phyloP scores from a whole-genome alignment of 2,888 invertebrate genomes.

The Seira ritae region DNA sequence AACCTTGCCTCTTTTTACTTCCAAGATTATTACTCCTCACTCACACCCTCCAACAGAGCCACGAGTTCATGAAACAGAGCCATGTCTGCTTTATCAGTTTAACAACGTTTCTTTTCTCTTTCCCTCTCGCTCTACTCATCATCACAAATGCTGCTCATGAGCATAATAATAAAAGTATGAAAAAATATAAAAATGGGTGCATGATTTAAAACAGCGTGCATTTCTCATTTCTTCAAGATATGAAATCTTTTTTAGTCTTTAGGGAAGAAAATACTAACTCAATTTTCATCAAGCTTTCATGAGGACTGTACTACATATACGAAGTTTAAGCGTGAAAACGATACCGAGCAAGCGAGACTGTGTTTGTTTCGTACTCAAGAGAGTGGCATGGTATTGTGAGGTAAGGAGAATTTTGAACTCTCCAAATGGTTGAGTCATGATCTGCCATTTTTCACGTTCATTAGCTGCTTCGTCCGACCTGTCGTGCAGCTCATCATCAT shows the following conservation, averaged over 20 bases:
- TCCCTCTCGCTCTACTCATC: not conserved
- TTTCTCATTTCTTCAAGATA: not conserved
- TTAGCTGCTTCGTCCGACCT: conserved; percentile 49
- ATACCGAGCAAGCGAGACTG: not conserved
- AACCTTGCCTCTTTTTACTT: conserved; percentile 48
- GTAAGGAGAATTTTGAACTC: not conserved
- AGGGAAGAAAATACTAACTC: not conserved
- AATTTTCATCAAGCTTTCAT: not conserved
- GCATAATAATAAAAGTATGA: not conserved
- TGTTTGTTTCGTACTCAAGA: not conserved
- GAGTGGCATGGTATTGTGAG: not conserved
- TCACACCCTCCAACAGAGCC: not conserved
- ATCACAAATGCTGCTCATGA: not conserved
- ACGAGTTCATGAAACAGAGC: conserved; percentile 3
- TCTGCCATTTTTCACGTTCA: conserved; percentile 69
- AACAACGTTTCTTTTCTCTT: not conserved
- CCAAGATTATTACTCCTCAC: conserved; percentile 56
- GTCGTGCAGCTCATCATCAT: conserved; percentile 23
- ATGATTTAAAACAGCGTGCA: not conserved
- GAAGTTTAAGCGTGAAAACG: not conserved
- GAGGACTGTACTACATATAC: not conserved
- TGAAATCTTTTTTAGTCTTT: not conserved
- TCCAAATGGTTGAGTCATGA: conserved; percentile 58
- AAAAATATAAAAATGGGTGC: not conserved
- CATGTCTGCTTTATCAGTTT: conserved; percentile 9